Evolutionary conservation across 2,797 vertebrate genomes (phyloP), one percentile per base, ranked within the genome.

Genomic region (Lepus townsendii): DNA sequence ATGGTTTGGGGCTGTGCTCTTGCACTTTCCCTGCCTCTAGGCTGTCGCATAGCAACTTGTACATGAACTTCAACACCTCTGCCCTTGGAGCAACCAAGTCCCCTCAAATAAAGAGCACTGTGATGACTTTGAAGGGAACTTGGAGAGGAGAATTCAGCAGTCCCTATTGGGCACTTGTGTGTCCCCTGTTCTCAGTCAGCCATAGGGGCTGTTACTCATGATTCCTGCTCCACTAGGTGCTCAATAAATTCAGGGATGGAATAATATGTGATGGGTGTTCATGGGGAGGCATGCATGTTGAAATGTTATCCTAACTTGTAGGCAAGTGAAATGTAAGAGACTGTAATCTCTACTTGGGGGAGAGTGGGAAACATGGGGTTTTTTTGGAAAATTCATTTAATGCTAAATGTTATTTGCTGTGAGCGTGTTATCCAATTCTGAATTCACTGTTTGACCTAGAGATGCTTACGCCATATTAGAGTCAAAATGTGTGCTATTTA

Each of bases 71-170:
- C 30, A 73, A 11, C 4, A 65, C 14, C 52, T 60, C 57, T 62
- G 27, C 19, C 60, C 32, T 4, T 19, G 5, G 68, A 24, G 24
- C 22, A 2, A 22, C 4, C 32, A 27, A 62, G 16, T 20, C 4
- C 20, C 4, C 19, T 42, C 19, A 32, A 73, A 54, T 38, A 20
- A 3, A 77, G 19, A 65, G 2, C 2, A 5, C 12, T 26, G 8
- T 10, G 4, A 22, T 3, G 10, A 2, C 3, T 54, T n/a, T 50
- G 2, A 9, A 6, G 13, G 47, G 72, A 65, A 5, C 0, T 0
- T 5, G 11, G 6, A 42, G 75, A 20, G 60, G 35, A 12, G 30
- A 69, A 7, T 32, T 52, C 30, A n/a, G 35, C 7, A 3, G 11
- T 3, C 72, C 24, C 62, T 2, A 16, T 0, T 13, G 52, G 20